Percentiles rank a stretch among this genome's conserved stretches.
phyloP scores from a whole-genome alignment of 2,113 vertebrate genomes.

The Taurulus bubalis region DNA sequence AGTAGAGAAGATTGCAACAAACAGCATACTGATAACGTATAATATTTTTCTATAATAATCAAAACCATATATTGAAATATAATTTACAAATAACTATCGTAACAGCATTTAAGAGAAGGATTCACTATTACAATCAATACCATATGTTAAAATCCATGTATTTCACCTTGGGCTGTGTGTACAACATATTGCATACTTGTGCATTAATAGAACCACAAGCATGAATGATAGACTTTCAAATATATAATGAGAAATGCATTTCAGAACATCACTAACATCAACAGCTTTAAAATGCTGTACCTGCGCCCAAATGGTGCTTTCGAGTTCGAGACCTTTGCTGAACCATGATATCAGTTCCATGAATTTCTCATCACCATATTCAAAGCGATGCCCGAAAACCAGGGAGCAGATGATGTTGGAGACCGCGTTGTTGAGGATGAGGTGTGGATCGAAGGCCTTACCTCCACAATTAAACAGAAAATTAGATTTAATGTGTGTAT shows the following conservation, averaged over 20 bases:
- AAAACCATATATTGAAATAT: neutral
- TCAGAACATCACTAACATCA: neutral
- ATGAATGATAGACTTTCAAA: neutral
- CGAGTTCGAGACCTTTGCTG: conserved; percentile 50
- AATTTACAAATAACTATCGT: no score
- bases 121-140: no score
- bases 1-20: neutral
- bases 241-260: neutral
- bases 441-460: conserved; percentile 77
- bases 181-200: neutral
- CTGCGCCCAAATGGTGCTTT: conserved; percentile 72
- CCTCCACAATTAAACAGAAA: conserved; percentile 33
- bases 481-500: neutral
- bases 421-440: conserved; percentile 83
- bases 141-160: neutral
- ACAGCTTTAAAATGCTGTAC: conserved; percentile 51
- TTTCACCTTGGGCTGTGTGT: neutral
- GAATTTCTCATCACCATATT: conserved; percentile 83
- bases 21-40: no score
- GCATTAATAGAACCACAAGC: neutral
- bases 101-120: no score
- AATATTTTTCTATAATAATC: no score
- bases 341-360: conserved; percentile 77
- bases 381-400: conserved; percentile 86
- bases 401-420: conserved; percentile 88